Base-by-base conservation (phyloP, 2,888 invertebrate genomes). In the Drosophila prostipennis region DNA sequence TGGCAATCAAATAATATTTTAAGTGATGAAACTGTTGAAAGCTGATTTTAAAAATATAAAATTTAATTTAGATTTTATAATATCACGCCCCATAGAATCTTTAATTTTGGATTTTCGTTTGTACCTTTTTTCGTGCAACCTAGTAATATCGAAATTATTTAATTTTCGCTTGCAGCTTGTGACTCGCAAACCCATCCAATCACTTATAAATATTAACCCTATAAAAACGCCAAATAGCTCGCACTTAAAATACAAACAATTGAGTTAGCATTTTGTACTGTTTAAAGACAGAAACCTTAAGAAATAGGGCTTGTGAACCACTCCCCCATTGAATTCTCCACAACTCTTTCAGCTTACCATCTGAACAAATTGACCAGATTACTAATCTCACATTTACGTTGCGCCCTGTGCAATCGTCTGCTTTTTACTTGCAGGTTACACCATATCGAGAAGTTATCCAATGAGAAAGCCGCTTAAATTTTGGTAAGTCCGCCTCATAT, bases 381-480 rank as follows among this genome's bases (percentile, higher is more conserved):
- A 89, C 89, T 90, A 90, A 90, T 89, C 90, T 68, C 67, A 76
- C 70, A 59, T 57, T 88, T 78, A 53, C 58, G 79, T 89, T 86
- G 81, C 89, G 80, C 80, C 78, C 32, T 72, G 90, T 87, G 79
- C 87, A 86, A 79, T 61, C 58, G 63, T 60, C 60, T 88, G 81
- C 79, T 85, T 65, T 85, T 36, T 90, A 72, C 58, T 90, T 91
- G 59, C 89, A 91, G 91, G 90, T 91, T 90, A 91, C 91, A 91
- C 90, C 91, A 91, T 89, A 90, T 89, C 91, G 91, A 91, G 90
- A 90, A 91, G 88, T 91, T 91, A 91, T 91, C 91, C 91, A 90
- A 91, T 90, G 90, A 91, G 85, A 90, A 90, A 86, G 90, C 90
- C 91, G 89, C 89, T 89, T 89, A 90, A 87, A 90, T 87, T 90